A percentile compares a stretch with the other conserved stretches of the same genome.
Conservation (phyloP, 1,140 invertebrate species). For the Cyclina sinensis region DNA sequence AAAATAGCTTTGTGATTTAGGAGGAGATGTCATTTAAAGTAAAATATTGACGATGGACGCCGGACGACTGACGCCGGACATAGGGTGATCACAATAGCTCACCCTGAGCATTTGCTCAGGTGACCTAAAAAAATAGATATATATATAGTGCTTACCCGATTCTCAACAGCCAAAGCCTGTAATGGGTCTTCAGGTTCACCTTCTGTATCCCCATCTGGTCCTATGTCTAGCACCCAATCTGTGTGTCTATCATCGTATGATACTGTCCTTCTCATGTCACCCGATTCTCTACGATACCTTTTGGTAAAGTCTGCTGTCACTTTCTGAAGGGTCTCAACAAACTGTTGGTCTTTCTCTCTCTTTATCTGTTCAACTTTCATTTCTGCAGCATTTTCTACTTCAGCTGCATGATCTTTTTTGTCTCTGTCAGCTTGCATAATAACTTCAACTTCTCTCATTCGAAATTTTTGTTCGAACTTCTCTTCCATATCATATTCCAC, state of each 20-base stretch:
- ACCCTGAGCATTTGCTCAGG: no score
- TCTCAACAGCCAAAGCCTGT: constrained; percentile 76
- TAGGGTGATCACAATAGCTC: no score
- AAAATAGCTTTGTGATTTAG: no score
- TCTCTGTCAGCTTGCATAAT: constrained; percentile 68
- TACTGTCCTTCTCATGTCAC: not conserved
- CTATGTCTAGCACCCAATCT: not conserved
- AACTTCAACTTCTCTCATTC: constrained; percentile 68
- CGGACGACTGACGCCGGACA: no score
- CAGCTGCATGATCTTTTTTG: constrained; percentile 68
- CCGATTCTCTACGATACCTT: constrained; percentile 53
- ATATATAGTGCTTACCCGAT: constrained; percentile 81
- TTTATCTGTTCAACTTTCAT: constrained; percentile 75
- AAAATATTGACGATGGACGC: no score
- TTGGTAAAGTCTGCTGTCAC: constrained; percentile 76
- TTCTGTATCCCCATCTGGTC: constrained; percentile 43
- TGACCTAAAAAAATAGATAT: no score
- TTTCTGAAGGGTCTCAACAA: constrained; percentile 80
- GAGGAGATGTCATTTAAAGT: no score
- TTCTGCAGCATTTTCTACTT: constrained; percentile 75
- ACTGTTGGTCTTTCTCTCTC: constrained; percentile 78
- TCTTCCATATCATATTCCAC: constrained; percentile 75
- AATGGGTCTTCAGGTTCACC: constrained; percentile 68
- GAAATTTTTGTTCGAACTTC: constrained; percentile 67
- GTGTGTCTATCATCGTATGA: not conserved